Conservation (phyloP, 1,140 invertebrate species). For the Acromyrmex heyeri region DNA sequence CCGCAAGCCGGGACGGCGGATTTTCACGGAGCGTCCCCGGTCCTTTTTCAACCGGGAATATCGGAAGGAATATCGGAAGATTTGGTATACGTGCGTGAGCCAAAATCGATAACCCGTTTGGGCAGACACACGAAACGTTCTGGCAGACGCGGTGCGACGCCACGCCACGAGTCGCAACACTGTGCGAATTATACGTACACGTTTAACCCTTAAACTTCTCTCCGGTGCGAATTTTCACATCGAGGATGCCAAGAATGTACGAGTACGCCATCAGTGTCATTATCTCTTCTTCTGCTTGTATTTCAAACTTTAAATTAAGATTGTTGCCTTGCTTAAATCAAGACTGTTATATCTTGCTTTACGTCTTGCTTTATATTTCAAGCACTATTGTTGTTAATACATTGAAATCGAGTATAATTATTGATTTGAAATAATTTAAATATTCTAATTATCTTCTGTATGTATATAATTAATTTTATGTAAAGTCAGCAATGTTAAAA, state of each 20-base stretch:
- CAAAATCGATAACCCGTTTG: constrained; percentile 73
- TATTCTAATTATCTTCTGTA: not conserved
- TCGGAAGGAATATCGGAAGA: constrained; percentile 67
- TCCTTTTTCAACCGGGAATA: constrained; percentile 60
- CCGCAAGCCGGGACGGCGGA: constrained; percentile 21
- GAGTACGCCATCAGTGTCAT: not conserved
- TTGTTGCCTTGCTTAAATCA: not conserved
- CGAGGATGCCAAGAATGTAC: not conserved
- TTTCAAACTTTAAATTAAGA: constrained; percentile 14
- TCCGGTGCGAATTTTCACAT: not conserved
- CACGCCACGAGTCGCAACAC: constrained; percentile 46
- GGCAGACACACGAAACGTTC: constrained; percentile 65
- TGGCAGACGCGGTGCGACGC: constrained; percentile 47
- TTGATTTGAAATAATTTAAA: not conserved
- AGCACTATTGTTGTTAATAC: not conserved
- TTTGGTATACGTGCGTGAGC: constrained; percentile 61
- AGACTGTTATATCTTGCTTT: not conserved
- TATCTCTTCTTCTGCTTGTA: not conserved
- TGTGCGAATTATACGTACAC: not conserved
- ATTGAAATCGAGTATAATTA: too few relatives aligned
- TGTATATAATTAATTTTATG: not conserved
- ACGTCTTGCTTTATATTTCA: constrained; percentile 1
- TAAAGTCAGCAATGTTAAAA: not conserved
- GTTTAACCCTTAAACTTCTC: constrained; percentile 45
- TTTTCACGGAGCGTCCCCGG: constrained; percentile 43